Evolutionary conservation across 2,888 invertebrate genomes (phyloP).

Genomic region (Troilus luridus): DNA sequence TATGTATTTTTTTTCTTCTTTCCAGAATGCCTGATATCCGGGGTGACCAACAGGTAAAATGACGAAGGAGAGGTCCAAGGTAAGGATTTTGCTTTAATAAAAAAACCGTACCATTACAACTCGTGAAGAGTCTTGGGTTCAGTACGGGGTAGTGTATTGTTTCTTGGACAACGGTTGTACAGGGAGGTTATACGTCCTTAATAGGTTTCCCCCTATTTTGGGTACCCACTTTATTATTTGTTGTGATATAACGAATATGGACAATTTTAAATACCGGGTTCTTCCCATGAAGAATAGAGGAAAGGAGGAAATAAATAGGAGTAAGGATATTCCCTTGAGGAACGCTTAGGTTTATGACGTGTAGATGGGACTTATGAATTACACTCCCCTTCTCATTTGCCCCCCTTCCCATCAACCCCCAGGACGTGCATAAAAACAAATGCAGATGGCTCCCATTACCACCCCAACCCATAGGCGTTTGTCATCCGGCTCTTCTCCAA

Average conservation of each 20-base stretch:
- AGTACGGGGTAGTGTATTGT: too few relatives aligned
- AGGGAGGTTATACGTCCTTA: too few relatives aligned
- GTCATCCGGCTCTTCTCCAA: constrained; percentile 36
- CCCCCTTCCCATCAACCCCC: constrained; percentile 43
- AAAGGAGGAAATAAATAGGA: background rate
- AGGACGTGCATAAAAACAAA: constrained; percentile 54
- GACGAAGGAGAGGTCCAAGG: background rate
- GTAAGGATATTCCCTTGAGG: constrained; percentile 21
- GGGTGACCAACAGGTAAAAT: background rate
- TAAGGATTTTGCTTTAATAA: background rate
- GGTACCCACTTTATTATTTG: too few relatives aligned
- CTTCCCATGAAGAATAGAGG: background rate
- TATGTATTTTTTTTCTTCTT: background rate
- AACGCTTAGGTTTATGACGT: constrained; percentile 45
- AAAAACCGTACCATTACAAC: too few relatives aligned
- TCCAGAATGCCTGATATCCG: background rate
- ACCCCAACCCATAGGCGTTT: constrained; percentile 23
- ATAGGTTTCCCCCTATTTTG: too few relatives aligned
- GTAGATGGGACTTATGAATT: constrained; percentile 40
- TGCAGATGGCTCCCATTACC: constrained; percentile 59
- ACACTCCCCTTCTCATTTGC: constrained; percentile 10
- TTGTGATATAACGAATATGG: too few relatives aligned
- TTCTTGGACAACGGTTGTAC: too few relatives aligned
- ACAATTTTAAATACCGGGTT: background rate
- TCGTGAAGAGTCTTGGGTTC: too few relatives aligned